Conservation (phyloP, 2,888 invertebrate species). For the Stictocephala bisonia region DNA sequence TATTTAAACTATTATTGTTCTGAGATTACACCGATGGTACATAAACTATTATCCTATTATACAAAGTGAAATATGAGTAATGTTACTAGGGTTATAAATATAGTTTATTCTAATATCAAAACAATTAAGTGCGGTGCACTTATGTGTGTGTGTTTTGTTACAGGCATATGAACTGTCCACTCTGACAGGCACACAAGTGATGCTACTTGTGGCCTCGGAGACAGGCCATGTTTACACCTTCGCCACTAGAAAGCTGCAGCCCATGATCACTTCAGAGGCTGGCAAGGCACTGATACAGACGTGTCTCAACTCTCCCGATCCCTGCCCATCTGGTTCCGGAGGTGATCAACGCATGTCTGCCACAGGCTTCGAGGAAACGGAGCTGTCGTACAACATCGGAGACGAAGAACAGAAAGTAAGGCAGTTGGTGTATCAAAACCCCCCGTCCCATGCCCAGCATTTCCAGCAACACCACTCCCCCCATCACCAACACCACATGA, state of each 20-base stretch:
- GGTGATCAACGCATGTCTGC: slow-evolving; percentile 97
- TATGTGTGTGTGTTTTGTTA: slow-evolving; percentile 64
- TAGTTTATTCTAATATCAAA: too few species aligned
- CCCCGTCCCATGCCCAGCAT: slow-evolving; percentile 57
- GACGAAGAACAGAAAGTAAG: slow-evolving; percentile 98
- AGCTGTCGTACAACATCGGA: slow-evolving; percentile 95
- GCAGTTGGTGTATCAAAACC: slow-evolving; percentile 84
- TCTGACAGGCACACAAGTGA: slow-evolving; percentile 98
- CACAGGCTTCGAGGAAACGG: slow-evolving; percentile 98
- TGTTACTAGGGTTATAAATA: too few species aligned
- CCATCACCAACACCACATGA: slow-evolving; percentile 68
- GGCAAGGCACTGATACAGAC: slow-evolving; percentile 99
- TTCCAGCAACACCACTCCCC: slow-evolving; percentile 63
- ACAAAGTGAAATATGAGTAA: too few species aligned
- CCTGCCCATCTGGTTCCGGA: slow-evolving; percentile 70
- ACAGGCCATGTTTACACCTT: slow-evolving; percentile 99
- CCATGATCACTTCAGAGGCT: slow-evolving; percentile 98
- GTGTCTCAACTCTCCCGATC: slow-evolving; percentile 97
- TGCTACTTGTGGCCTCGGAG: slow-evolving; percentile 98
- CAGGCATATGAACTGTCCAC: slow-evolving; percentile 99
- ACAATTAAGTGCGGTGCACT: too few species aligned
- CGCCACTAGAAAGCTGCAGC: slow-evolving; percentile 97
- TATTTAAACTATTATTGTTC: too few species aligned
- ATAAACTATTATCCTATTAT: too few species aligned
- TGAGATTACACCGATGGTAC: too few species aligned